phyloP scores from a whole-genome alignment of 1,140 invertebrate species.

The Penaeus chinensis region DNA sequence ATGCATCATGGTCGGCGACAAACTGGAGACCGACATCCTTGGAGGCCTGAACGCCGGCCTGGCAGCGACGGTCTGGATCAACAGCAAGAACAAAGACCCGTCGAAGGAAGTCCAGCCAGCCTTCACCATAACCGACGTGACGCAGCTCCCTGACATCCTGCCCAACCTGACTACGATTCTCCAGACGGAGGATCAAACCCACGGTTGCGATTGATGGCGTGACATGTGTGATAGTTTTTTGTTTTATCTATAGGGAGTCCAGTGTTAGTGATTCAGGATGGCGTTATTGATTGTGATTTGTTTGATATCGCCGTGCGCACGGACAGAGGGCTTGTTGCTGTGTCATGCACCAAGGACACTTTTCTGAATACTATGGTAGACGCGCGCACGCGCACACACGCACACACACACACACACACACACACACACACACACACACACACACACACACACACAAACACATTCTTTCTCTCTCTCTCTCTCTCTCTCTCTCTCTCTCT shows the following conservation, averaged over 20 bases:
- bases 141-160: slow-evolving; percentile 48
- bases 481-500: not conserved
- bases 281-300: too few species aligned
- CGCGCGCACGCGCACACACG: not conserved
- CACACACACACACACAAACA: slow-evolving; percentile 30
- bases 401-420: slow-evolving; percentile 1
- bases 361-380: not conserved
- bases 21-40: slow-evolving; percentile 85
- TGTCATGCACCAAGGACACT: not conserved
- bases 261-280: too few species aligned
- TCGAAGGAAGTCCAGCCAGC: slow-evolving; percentile 64
- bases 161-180: not conserved
- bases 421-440: slow-evolving; percentile 30
- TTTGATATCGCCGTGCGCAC: too few species aligned
- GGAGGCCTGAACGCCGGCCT: slow-evolving; percentile 82
- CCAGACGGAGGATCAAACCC: not conserved
- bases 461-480: not conserved
- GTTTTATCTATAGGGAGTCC: not conserved
- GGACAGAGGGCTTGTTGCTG: too few species aligned
- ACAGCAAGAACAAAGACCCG: slow-evolving; percentile 64
- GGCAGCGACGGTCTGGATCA: slow-evolving; percentile 83
- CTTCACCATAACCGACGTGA: slow-evolving; percentile 63
- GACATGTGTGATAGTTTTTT: not conserved
- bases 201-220: not conserved
- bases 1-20: slow-evolving; percentile 88